Percentiles rank a stretch among this genome's conserved stretches.
These are phyloP conservation scores for Clupea harengus DNA, from an alignment of 2,113 vertebrate genomes.

Conservation along the genomic window DNA sequence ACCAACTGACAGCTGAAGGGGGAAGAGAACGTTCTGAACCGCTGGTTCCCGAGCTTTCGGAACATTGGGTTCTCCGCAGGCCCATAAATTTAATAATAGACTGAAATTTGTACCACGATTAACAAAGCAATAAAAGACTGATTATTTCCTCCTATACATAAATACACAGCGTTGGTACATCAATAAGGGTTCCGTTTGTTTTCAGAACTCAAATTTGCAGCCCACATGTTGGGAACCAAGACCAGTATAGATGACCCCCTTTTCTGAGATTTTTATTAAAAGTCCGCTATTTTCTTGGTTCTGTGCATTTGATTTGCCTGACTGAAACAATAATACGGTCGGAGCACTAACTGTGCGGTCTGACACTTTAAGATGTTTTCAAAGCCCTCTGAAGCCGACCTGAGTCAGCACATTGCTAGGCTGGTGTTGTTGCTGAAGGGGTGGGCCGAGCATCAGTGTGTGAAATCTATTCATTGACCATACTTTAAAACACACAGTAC, in stretches of 20 bases:
- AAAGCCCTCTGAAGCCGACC: constrained; percentile 28
- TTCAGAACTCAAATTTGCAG: constrained; percentile 50
- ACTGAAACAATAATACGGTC: constrained; percentile 48
- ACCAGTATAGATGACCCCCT: constrained; percentile 40
- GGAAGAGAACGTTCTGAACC: background rate
- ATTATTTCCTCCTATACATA: constrained; percentile 60
- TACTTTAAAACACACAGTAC: background rate
- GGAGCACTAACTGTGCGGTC: constrained; percentile 36
- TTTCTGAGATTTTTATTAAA: constrained; percentile 54
- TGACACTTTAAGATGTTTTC: constrained; percentile 49
- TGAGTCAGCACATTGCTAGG: constrained; percentile 24
- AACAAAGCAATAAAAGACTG: constrained; percentile 65
- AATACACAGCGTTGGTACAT: constrained; percentile 59
- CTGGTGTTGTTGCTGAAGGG: background rate
- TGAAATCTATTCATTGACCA: background rate
- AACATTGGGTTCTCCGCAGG: constrained; percentile 46
- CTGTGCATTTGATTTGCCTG: constrained; percentile 48
- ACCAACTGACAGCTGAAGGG: background rate
- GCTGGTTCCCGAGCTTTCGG: background rate
- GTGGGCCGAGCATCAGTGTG: constrained; percentile 13
- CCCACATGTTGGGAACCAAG: constrained; percentile 21
- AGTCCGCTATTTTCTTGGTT: constrained; percentile 34
- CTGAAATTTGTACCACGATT: constrained; percentile 60
- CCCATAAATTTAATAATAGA: constrained; percentile 60
- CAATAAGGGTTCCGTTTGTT: constrained; percentile 63